phyloP scores from a whole-genome alignment of 2,797 vertebrate genomes.

The Anableps anableps region DNA sequence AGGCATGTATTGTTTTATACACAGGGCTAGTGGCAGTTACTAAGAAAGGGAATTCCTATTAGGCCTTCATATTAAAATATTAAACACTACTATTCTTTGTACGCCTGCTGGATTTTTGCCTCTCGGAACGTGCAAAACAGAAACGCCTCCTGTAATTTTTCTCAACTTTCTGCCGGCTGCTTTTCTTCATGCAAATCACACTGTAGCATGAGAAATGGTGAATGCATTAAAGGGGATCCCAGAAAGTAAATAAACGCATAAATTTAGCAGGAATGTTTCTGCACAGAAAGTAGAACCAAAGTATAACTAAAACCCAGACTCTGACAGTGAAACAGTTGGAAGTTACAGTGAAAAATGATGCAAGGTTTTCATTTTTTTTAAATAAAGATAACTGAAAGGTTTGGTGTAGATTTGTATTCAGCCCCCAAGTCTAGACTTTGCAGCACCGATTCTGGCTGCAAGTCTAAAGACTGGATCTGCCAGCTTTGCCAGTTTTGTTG shows the following conservation, averaged over 20 bases:
- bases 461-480: too few relatives aligned
- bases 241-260: background rate
- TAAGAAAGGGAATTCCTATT: background rate
- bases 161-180: background rate
- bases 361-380: background rate
- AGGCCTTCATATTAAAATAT: slow-evolving; percentile 1
- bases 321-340: background rate
- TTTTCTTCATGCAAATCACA: background rate
- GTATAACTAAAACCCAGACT: background rate
- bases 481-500: background rate
- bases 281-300: background rate
- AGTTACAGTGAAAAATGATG: background rate
- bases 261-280: background rate
- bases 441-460: background rate
- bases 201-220: background rate
- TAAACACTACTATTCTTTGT: background rate
- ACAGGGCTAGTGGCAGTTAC: background rate
- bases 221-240: background rate
- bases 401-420: background rate
- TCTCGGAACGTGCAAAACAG: background rate
- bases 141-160: background rate
- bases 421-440: background rate
- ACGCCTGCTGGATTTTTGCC: background rate
- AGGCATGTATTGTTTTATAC: background rate
- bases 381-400: background rate